Conservation (phyloP, 2,797 vertebrate species). For the Arnoldichthys spilopterus region DNA sequence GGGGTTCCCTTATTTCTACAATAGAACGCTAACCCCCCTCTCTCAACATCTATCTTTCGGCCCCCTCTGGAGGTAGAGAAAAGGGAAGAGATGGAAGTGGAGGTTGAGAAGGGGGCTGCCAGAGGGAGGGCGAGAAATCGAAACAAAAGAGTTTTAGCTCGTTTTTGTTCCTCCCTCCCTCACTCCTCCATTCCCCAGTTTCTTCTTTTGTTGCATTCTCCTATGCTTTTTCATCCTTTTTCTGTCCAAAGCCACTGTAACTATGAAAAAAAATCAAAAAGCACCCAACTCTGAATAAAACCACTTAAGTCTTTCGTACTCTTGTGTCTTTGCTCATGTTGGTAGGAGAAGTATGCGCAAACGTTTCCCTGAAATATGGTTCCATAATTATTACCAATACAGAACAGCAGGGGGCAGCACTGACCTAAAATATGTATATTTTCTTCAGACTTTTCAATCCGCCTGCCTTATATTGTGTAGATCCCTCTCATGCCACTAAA, state of each 20-base stretch:
- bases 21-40: slow-evolving; percentile 48
- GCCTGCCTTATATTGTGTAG: too few relatives aligned
- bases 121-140: slow-evolving; percentile 30
- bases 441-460: too few relatives aligned
- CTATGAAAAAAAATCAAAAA: slow-evolving; percentile 68
- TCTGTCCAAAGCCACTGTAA: slow-evolving; percentile 67
- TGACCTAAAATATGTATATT: too few relatives aligned
- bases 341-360: too few relatives aligned
- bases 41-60: slow-evolving; percentile 26
- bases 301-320: slow-evolving; percentile 73
- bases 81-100: slow-evolving; percentile 59
- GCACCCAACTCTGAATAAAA: slow-evolving; percentile 67
- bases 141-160: slow-evolving; percentile 65
- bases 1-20: slow-evolving; percentile 19
- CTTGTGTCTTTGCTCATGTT: slow-evolving; percentile 60
- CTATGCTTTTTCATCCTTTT: slow-evolving; percentile 58
- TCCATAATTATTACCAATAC: too few relatives aligned
- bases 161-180: slow-evolving; percentile 20
- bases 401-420: too few relatives aligned
- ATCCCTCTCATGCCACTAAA: too few relatives aligned
- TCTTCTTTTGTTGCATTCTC: slow-evolving; percentile 65
- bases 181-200: slow-evolving; percentile 52
- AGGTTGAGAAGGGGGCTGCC: slow-evolving; percentile 33
- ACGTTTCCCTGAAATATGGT: too few relatives aligned
- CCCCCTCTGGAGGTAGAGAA: slow-evolving; percentile 62